These are phyloP conservation scores for Gracilinanus agilis DNA, from an alignment of 2,113 vertebrate genomes.

Conservation along the genomic window DNA sequence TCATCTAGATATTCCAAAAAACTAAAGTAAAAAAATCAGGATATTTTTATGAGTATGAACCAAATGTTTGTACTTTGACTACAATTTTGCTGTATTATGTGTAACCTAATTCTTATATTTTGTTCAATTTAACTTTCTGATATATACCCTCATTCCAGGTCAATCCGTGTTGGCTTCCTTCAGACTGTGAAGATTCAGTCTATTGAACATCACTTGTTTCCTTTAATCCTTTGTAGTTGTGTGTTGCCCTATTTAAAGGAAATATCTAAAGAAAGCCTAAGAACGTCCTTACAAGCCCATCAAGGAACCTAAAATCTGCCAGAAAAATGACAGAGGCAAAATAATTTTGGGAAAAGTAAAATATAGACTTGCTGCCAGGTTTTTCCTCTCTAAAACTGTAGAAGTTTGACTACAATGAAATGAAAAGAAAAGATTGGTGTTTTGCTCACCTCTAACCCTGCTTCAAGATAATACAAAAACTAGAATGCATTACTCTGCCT, in stretches of 20 bases:
- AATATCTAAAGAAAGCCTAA: slow-evolving; percentile 57
- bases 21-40: background rate
- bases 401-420: slow-evolving; percentile 30
- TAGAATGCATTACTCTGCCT: slow-evolving; percentile 76
- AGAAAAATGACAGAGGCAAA: slow-evolving; percentile 30
- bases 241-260: slow-evolving; percentile 58
- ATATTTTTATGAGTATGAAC: background rate
- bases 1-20: background rate
- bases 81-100: background rate
- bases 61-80: background rate
- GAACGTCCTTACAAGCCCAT: slow-evolving; percentile 55
- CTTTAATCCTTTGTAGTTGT: slow-evolving; percentile 50
- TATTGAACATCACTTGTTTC: background rate
- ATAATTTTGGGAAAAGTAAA: slow-evolving; percentile 64
- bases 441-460: slow-evolving; percentile 74
- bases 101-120: background rate
- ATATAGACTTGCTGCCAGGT: slow-evolving; percentile 22
- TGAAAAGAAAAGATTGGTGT: slow-evolving; percentile 78
- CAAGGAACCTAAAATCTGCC: slow-evolving; percentile 41
- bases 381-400: slow-evolving; percentile 60
- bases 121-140: background rate
- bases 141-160: background rate
- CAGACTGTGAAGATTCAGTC: slow-evolving; percentile 64
- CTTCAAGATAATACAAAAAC: slow-evolving; percentile 60
- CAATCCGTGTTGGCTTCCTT: slow-evolving; percentile 46